These are phyloP conservation scores for Mormoops blainvillei DNA, from an alignment of 2,113 vertebrate species.

Conservation along the genomic window DNA sequence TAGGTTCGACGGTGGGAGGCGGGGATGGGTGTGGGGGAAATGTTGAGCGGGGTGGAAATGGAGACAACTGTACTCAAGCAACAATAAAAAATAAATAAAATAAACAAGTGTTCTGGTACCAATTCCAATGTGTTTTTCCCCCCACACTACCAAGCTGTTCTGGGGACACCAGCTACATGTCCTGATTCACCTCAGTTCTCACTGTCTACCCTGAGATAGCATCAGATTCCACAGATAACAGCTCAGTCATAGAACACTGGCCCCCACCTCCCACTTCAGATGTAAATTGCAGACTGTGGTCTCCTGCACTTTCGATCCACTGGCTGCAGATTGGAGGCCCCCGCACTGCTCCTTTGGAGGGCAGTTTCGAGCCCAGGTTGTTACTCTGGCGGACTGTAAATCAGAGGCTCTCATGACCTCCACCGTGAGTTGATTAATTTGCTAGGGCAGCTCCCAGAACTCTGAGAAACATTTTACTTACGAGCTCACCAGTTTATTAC, in stretches of 20 bases:
- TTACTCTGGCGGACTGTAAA: background rate
- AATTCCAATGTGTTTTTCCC: background rate
- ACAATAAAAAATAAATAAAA: too few relatives aligned
- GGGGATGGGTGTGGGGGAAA: too few relatives aligned
- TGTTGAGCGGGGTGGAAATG: too few relatives aligned
- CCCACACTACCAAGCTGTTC: background rate
- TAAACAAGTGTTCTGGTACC: background rate
- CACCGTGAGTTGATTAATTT: background rate
- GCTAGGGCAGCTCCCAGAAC: background rate
- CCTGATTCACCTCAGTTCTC: background rate
- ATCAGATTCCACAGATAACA: background rate
- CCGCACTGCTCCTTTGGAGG: background rate
- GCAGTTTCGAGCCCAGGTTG: background rate
- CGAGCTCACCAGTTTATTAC: too few relatives aligned
- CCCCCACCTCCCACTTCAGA: background rate
- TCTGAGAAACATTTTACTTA: background rate
- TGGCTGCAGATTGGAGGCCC: background rate
- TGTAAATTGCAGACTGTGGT: background rate
- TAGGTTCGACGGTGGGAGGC: too few relatives aligned
- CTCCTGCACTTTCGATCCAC: background rate
- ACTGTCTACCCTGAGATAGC: background rate
- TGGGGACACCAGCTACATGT: too few relatives aligned
- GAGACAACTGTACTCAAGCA: too few relatives aligned
- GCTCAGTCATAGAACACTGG: background rate
- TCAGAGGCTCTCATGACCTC: background rate